phyloP scores from a whole-genome alignment of 2,113 vertebrate species.

The Columba janthina region DNA sequence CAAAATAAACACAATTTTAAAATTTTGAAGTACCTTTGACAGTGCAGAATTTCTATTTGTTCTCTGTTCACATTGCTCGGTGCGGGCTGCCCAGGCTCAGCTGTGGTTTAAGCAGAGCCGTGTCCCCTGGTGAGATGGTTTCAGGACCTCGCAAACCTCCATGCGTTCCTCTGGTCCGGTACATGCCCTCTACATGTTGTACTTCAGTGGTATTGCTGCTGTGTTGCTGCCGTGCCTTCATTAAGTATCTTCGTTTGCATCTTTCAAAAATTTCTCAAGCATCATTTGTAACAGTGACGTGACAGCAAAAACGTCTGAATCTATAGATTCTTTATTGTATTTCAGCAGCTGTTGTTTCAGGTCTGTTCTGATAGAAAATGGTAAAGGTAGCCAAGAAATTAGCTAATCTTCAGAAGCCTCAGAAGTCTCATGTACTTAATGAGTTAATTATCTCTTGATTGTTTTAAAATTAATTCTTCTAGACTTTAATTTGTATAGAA shows the following conservation, averaged over 20 bases:
- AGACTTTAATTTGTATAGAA: background rate
- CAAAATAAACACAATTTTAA: background rate
- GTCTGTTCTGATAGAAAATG: background rate
- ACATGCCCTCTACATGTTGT: background rate
- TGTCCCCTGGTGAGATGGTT: background rate
- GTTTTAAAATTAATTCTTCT: background rate
- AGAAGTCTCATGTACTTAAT: background rate
- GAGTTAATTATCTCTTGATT: background rate
- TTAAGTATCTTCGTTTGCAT: background rate
- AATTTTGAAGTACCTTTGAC: background rate
- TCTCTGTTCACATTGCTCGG: background rate
- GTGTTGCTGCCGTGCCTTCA: background rate
- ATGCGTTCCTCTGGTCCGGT: background rate
- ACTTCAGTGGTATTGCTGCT: background rate
- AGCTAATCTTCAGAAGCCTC: background rate
- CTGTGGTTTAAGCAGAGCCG: background rate
- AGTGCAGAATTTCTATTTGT: background rate
- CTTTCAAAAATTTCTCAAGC: background rate
- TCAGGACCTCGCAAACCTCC: background rate
- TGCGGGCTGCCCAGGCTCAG: background rate
- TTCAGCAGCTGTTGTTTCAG: background rate
- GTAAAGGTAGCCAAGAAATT: background rate
- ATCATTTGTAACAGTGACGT: background rate
- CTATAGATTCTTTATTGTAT: background rate
- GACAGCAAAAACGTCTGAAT: background rate